Evolutionary conservation across 2,888 invertebrate species (phyloP).

Genomic region (Erebia aethiops): DNA sequence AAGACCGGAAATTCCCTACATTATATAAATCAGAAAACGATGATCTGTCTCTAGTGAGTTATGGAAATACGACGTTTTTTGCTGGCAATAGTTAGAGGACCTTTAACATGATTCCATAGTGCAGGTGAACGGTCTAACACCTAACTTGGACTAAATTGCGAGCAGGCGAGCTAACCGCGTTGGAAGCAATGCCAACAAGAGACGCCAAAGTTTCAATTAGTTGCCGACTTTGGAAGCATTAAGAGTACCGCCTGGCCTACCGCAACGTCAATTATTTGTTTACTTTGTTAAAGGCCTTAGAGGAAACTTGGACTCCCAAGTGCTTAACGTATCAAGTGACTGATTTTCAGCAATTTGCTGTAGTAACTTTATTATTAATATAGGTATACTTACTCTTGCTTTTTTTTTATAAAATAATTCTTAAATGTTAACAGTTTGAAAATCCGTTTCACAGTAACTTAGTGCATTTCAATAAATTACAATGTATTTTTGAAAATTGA

Average conservation of each 20-base stretch:
- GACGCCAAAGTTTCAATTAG: constrained; percentile 79
- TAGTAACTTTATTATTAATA: too few species aligned
- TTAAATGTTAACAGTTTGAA: too few species aligned
- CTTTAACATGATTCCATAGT: constrained; percentile 1
- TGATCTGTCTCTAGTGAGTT: too few species aligned
- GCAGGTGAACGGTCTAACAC: constrained; percentile 30
- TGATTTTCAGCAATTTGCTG: too few species aligned
- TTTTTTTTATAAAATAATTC: too few species aligned
- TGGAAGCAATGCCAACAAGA: constrained; percentile 59
- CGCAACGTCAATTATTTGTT: constrained; percentile 18
- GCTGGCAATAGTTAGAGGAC: neutral
- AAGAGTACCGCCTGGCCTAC: constrained; percentile 55
- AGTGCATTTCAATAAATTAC: constrained; percentile 9
- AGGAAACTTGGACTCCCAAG: too few species aligned
- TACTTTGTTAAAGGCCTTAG: constrained; percentile 6
- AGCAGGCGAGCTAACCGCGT: constrained; percentile 51
- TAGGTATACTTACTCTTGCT: too few species aligned
- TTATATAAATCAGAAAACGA: too few species aligned
- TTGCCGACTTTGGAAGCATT: constrained; percentile 61
- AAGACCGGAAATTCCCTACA: too few species aligned
- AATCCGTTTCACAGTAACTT: neutral
- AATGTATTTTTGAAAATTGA: constrained; percentile 15
- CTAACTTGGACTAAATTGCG: constrained; percentile 59
- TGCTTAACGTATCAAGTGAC: neutral
- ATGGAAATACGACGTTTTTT: too few species aligned